Evolutionary conservation across 2,797 vertebrate species (phyloP).

Genomic region (Bufotes viridis): DNA sequence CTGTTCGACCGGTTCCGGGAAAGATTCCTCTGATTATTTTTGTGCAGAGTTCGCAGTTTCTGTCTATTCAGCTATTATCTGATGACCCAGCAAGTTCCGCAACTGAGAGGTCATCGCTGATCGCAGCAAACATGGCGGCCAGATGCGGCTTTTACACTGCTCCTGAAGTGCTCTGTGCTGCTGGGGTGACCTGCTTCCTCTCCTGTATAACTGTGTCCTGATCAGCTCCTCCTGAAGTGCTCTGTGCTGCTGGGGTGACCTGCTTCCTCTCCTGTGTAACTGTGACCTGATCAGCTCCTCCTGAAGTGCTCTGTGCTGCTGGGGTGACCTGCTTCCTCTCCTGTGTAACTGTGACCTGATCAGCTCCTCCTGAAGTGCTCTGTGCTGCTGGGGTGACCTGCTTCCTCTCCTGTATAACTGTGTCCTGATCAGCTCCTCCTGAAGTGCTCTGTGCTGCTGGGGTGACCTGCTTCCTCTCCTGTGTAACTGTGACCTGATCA

Average conservation of each 20-base stretch:
- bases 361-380: constrained; percentile 1
- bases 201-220: no score
- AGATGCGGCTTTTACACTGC: not conserved
- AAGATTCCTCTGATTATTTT: not conserved
- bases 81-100: fast-evolving
- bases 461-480: no score
- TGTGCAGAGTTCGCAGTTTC: not conserved
- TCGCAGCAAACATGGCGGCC: not conserved
- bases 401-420: no score
- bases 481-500: no score
- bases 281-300: no score
- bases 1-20: not conserved
- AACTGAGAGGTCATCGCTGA: not conserved
- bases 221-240: not conserved
- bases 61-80: no score
- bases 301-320: constrained; percentile 10
- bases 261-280: no score
- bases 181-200: not conserved
- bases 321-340: no score
- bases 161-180: constrained; percentile 6
- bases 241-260: not conserved
- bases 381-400: not conserved
- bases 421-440: no score
- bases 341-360: no score
- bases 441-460: constrained; percentile 2